Evolutionary conservation across 2,888 invertebrate genomes (phyloP), one percentile per base, ranked within the genome.

Genomic region (Lacanobia wlatinum): DNA sequence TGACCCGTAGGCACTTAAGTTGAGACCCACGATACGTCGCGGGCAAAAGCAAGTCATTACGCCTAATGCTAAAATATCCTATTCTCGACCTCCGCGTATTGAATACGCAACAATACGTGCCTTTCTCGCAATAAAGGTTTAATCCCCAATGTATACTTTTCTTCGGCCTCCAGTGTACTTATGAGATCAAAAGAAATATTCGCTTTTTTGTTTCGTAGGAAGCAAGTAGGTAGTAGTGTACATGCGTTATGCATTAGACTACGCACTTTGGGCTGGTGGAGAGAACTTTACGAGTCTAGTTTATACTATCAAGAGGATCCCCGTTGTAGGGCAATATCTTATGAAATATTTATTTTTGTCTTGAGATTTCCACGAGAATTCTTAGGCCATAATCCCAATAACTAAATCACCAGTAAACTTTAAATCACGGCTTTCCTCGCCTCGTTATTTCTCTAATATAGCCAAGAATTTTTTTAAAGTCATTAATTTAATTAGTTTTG

Each of bases 161-260:
- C 53, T 64, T 79, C 55, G 82, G 83, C 82, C 87, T 78, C 80
- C 56, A 77, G 84, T 84, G 87, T 88, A 87, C 86, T 85, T 87
- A 81, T 76, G 80, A 85, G 82, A 86, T 88, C 88, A 89, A 88
- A 87, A 81, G 83, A 81, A 83, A 83, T 80, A 80, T 86, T 82
- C 72, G 72, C 58, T 62, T 84, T 48, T 79, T 82, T 79, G 71
- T 83, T 75, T 78, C 65, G 60, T 67, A n/a, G 43, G 43, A 62
- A 71, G 43, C 59, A 59, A 70, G 56, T 63, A 56, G 62, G 56
- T 63, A 56, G 62, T 65, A 21, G 53, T 60, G 69, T 70, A 81
- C 78, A 85, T 74, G 84, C 64, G 72, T 83, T 72, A 78, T 78
- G 80, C 84, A 84, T 84, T 84, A 85, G 74, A 50, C 58, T 72